Base-by-base conservation (phyloP, 2,113 vertebrate genomes). In the Labeo rohita region DNA sequence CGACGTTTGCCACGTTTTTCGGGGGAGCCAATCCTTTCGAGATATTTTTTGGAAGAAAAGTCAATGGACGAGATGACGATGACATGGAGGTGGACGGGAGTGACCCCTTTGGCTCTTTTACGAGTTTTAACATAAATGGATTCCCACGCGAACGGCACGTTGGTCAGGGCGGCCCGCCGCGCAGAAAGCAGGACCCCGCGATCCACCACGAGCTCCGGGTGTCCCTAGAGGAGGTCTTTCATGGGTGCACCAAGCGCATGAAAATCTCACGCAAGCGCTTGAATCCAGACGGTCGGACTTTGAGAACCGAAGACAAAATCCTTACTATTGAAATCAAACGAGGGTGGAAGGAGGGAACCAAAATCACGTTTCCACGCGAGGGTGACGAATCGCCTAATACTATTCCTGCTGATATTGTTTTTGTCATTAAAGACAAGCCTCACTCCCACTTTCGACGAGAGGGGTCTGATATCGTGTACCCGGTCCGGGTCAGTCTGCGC, bases 291-390 rank as follows among this genome's bases (percentile, higher is more conserved):
- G 97, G 97, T 16, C 95, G 97, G 93, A 97, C 96, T 89, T 95
- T 96, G 88, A 95, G 98, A 91, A 94, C 93, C 3, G 98, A 99
- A 93, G 98, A 99, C 92, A 99, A 99, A 95, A 99, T 99, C 87
- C 96, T 99, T 84, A 97, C 96, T 15, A 99, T 99, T 28, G 98
- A 99, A 93, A 99, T 99, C 90, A 99, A 99, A 91, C 96, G 96
- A 80, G 98, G 98, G 0, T 99, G 98, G 98, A 99, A 99, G 88
- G 98, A 99, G 91, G 98, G 98, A 82, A 99, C 98, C 90, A 99
- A 99, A 95, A 99, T 99, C 92, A 99, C 98, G 34, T 99, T 99
- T 90, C 98, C 98, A 0, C 96, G 97, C 63, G 98, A 99, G 93
- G 97, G 98, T 0, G 98, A 99, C 88, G 98, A 99, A 95, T 96